Evolutionary conservation across 23 tunicate genomes (phyloP).

Genomic region (Phallusia fumigata): DNA sequence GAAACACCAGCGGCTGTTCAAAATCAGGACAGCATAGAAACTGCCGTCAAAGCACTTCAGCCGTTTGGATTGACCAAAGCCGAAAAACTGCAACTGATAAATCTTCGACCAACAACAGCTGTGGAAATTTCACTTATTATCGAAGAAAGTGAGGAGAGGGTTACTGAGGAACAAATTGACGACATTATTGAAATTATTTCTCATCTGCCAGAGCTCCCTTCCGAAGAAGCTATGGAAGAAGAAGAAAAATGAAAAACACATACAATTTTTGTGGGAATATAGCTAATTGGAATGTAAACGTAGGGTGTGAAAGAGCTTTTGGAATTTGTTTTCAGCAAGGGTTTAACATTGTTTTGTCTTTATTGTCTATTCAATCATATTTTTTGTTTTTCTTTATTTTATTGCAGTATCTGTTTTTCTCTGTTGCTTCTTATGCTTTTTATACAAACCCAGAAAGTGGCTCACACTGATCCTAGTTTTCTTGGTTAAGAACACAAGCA

Average conservation of each 20-base stretch:
- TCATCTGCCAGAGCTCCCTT: conserved; percentile 44
- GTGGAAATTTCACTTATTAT: conserved; percentile 80
- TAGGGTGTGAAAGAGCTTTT: no score
- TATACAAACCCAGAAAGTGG: no score
- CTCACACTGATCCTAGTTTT: no score
- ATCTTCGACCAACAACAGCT: conserved; percentile 74
- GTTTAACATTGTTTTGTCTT: no score
- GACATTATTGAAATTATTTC: conserved; percentile 53
- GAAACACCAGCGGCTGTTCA: conserved; percentile 71
- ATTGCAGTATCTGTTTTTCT: no score
- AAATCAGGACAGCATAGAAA: conserved; percentile 39
- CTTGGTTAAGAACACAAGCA: no score
- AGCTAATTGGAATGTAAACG: no score
- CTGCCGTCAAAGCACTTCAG: conserved; percentile 28
- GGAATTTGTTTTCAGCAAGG: no score
- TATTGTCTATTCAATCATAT: no score
- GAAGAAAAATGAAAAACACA: conserved; percentile 23
- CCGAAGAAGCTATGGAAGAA: conserved; percentile 44
- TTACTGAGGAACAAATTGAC: conserved; percentile 79
- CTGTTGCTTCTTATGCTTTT: no score
- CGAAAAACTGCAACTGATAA: conserved; percentile 78
- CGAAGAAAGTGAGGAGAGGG: conserved; percentile 91
- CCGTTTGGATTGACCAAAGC: conserved; percentile 72
- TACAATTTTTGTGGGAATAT: neutral
- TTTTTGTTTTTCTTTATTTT: no score